A percentile compares a stretch with the other conserved stretches of the same genome.
These are phyloP conservation scores for Denticeps clupeoides DNA, from an alignment of 2,797 vertebrate species.

Conservation along the genomic window DNA sequence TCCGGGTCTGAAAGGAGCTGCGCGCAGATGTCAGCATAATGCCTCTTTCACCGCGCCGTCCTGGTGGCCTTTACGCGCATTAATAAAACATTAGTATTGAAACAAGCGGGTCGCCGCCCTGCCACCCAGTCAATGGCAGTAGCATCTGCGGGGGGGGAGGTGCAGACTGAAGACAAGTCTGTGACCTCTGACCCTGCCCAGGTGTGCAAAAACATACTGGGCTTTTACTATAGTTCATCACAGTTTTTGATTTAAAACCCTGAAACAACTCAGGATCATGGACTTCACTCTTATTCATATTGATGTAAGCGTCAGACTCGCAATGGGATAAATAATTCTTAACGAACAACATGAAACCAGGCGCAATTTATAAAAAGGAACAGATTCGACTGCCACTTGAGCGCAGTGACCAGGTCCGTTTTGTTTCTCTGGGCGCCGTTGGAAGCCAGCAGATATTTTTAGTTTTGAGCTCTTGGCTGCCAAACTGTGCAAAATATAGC, in stretches of 20 bases:
- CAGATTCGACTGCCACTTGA: too few species aligned
- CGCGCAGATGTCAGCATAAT: slow-evolving; percentile 65
- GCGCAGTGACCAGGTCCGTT: too few species aligned
- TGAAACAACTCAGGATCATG: too few species aligned
- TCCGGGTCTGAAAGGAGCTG: slow-evolving; percentile 23
- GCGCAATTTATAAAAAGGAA: too few species aligned
- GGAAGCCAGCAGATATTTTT: slow-evolving; percentile 58
- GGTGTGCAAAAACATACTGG: slow-evolving; percentile 42
- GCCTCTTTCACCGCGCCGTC: slow-evolving; percentile 49
- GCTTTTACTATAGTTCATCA: not conserved
- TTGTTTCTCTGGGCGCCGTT: slow-evolving; percentile 42
- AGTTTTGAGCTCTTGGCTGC: slow-evolving; percentile 44
- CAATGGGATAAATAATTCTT: too few species aligned
- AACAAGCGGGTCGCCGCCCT: slow-evolving; percentile 41
- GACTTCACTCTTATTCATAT: too few species aligned
- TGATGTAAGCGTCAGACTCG: too few species aligned
- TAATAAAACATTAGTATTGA: slow-evolving; percentile 75
- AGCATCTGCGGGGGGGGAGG: too few species aligned
- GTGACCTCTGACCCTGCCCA: slow-evolving; percentile 43
- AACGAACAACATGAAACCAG: too few species aligned
- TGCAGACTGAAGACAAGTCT: not conserved
- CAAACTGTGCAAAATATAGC: slow-evolving; percentile 51
- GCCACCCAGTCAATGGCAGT: slow-evolving; percentile 19
- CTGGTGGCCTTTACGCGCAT: slow-evolving; percentile 57
- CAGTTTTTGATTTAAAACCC: too few species aligned